These are phyloP conservation scores for Merops nubicus DNA, from an alignment of 2,113 vertebrate genomes.

Conservation along the genomic window DNA sequence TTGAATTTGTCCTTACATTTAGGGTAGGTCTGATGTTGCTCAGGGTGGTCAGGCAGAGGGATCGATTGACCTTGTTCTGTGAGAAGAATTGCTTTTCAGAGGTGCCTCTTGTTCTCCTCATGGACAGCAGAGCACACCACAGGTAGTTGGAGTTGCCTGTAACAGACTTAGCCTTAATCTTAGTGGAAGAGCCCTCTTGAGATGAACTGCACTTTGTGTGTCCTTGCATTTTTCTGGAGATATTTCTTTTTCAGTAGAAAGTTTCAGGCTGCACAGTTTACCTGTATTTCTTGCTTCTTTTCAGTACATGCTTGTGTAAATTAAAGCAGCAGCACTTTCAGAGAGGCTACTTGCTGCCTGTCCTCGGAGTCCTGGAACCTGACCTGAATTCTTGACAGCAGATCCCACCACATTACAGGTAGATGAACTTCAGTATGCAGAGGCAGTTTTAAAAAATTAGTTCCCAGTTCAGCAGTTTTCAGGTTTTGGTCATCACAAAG, in stretches of 20 bases:
- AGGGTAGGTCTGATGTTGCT: neutral
- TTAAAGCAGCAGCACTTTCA: neutral
- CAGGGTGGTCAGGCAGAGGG: neutral
- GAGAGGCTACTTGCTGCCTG: neutral
- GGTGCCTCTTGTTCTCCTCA: neutral
- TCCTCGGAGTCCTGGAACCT: neutral
- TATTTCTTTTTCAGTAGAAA: neutral
- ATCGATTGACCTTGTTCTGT: neutral
- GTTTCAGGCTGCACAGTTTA: neutral
- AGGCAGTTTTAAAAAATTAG: neutral
- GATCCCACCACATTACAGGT: neutral
- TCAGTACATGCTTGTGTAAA: neutral
- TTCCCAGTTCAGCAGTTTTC: neutral
- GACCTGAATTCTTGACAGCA: neutral
- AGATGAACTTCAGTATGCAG: neutral
- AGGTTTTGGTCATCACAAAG: neutral
- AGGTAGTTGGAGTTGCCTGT: rapidly evolving
- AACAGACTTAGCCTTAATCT: neutral
- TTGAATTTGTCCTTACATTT: neutral
- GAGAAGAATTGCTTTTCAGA: neutral
- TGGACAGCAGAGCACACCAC: neutral
- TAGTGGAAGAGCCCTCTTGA: neutral
- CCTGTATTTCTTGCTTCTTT: neutral
- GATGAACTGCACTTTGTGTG: neutral
- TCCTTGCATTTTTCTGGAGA: neutral